Conservation (phyloP, 2,888 invertebrate species). For the Tinea semifulvella region DNA sequence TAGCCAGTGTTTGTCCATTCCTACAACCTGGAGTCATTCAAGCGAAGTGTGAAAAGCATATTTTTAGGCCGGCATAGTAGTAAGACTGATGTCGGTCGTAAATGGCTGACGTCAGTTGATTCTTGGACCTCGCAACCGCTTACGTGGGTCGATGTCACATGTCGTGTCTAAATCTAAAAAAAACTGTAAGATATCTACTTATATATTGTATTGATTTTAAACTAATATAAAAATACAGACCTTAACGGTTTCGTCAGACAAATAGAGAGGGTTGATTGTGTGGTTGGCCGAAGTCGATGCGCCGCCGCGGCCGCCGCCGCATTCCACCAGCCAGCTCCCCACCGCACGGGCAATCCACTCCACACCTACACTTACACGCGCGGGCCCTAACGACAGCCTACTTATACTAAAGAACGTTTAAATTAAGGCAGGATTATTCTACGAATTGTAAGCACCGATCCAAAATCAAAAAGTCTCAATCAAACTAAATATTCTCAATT, state of each 20-base stretch:
- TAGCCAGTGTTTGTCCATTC: too few relatives aligned
- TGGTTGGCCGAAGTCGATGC: conserved; percentile 27
- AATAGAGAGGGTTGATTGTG: conserved; percentile 32
- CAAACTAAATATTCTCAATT: too few relatives aligned
- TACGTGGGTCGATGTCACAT: too few relatives aligned
- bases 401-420: conserved; percentile 13
- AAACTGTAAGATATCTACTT: too few relatives aligned
- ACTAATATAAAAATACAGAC: conserved; percentile 28
- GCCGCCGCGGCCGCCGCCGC: conserved; percentile 43
- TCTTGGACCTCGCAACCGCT: too few relatives aligned
- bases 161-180: too few relatives aligned
- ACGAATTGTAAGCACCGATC: conserved; percentile 16
- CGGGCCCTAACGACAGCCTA: background rate
- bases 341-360: conserved; percentile 1
- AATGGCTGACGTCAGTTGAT: too few relatives aligned
- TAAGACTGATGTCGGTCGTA: too few relatives aligned
- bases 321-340: conserved; percentile 38
- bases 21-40: too few relatives aligned
- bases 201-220: too few relatives aligned
- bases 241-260: conserved; percentile 60
- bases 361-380: background rate
- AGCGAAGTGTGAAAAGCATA: too few relatives aligned
- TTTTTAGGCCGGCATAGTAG: too few relatives aligned
- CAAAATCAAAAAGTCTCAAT: background rate
- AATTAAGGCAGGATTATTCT: conserved; percentile 39